These are phyloP conservation scores for Drosophila bocqueti DNA, from an alignment of 1,140 invertebrate genomes.

Conservation along the genomic window DNA sequence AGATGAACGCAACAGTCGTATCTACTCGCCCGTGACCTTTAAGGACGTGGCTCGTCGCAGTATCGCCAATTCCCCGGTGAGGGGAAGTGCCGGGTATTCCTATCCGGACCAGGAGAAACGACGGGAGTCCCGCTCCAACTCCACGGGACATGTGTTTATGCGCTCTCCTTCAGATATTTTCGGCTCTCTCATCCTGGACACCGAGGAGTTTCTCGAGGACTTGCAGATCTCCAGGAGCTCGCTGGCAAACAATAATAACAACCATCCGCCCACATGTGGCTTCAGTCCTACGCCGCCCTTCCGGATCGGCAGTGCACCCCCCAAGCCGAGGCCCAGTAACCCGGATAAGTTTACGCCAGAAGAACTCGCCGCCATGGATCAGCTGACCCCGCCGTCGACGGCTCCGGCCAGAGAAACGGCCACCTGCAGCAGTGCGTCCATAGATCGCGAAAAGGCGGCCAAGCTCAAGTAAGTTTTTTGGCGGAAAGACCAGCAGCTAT, in stretches of 20 bases:
- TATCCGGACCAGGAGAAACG: slow-evolving; percentile 61
- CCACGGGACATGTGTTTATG: slow-evolving; percentile 86
- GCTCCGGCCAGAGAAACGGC: slow-evolving; percentile 73
- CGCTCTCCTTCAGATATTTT: slow-evolving; percentile 86
- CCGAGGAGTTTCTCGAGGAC: slow-evolving; percentile 87
- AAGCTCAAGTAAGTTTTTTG: slow-evolving; percentile 64
- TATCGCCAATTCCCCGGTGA: slow-evolving; percentile 90
- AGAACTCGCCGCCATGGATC: slow-evolving; percentile 78
- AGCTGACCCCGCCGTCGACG: slow-evolving; percentile 77
- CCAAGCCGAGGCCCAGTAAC: slow-evolving; percentile 74
- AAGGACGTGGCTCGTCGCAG: slow-evolving; percentile 92
- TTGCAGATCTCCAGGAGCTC: slow-evolving; percentile 85
- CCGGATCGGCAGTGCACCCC: slow-evolving; percentile 78
- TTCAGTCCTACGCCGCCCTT: slow-evolving; percentile 79
- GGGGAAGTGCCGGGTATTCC: slow-evolving; percentile 69
- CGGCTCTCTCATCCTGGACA: slow-evolving; percentile 86
- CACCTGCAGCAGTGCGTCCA: slow-evolving; percentile 61
- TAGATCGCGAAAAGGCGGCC: slow-evolving; percentile 59
- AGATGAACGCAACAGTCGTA: slow-evolving; percentile 87
- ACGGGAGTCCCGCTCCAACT: slow-evolving; percentile 86
- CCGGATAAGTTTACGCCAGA: slow-evolving; percentile 80
- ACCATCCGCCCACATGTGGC: slow-evolving; percentile 40
- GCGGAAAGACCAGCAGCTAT: not conserved
- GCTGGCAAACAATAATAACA: slow-evolving; percentile 57
- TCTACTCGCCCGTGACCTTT: slow-evolving; percentile 94